Conservation (phyloP, 1,140 invertebrate species). For the Drosophila watanabei region DNA sequence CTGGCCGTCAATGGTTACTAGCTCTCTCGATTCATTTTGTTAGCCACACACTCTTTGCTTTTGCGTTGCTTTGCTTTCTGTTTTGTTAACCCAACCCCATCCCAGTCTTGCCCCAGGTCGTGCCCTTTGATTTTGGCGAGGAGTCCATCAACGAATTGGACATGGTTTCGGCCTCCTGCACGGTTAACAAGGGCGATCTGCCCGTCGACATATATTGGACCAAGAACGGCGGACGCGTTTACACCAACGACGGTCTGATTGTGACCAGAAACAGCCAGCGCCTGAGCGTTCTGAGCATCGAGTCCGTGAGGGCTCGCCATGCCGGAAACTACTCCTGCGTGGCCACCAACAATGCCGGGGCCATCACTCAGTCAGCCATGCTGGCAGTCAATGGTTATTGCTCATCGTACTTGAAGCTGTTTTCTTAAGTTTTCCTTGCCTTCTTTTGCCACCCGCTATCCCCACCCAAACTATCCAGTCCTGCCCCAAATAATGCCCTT, state of each 20-base stretch:
- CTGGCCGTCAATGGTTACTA: constrained; percentile 84
- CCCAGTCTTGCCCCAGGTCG: constrained; percentile 89
- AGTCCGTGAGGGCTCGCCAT: constrained; percentile 88
- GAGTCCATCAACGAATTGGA: constrained; percentile 90
- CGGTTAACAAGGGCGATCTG: constrained; percentile 94
- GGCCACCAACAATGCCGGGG: constrained; percentile 91
- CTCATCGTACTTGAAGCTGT: neutral
- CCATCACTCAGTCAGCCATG: constrained; percentile 89
- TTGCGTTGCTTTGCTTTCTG: constrained; percentile 45
- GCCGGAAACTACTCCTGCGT: constrained; percentile 90
- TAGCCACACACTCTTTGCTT: constrained; percentile 15
- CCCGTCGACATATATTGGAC: constrained; percentile 92
- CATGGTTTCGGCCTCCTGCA: constrained; percentile 90
- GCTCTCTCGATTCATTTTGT: neutral
- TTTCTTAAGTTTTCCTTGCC: constrained; percentile 30
- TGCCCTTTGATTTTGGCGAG: constrained; percentile 90
- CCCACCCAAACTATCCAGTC: constrained; percentile 85
- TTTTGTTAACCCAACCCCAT: constrained; percentile 26
- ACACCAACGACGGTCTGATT: constrained; percentile 86
- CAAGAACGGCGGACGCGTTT: constrained; percentile 83
- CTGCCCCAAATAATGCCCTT: constrained; percentile 90
- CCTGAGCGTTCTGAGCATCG: constrained; percentile 89
- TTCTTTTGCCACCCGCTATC: constrained; percentile 63
- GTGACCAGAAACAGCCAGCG: constrained; percentile 89
- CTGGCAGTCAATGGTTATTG: constrained; percentile 85